Base-by-base conservation (phyloP, 2,888 invertebrate species). In the Tridacna crocea region DNA sequence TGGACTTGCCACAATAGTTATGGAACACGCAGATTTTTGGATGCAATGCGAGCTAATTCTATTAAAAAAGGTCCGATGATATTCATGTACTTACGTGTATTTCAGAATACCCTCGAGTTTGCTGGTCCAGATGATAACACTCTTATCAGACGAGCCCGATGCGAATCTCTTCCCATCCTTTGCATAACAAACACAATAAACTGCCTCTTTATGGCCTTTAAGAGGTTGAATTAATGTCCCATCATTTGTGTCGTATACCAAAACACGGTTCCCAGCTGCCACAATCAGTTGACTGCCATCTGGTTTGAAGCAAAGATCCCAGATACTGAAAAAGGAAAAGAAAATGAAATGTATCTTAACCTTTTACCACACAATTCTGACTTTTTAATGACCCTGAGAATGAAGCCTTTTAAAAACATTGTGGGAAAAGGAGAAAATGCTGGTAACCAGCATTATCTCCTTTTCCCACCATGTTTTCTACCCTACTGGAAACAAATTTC, bases 71-170 rank as follows among this genome's bases (percentile, higher is more conserved):
- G 3, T 36, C 8, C 8, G 3, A 2, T 36, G 36, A 36, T 36
- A 36, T 61, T 10, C 26, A 47, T 26, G 12, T 51, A 95, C 96
- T 96, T 95, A 98, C 98, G 97, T 97, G 95, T 99, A 99, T 95
- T 99, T 99, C 4, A 99, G 95, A 87, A 99, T 96, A 27, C 99
- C 99, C 95, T 99, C 99, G 91, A 99, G 96, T 95, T 98, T 98
- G 51, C 97, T 97, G 0, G 98, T 98, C 99, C 99, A 99, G 88
- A 99, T 97, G 85, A 99, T 99, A 70, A 99, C 99, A 94, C 97
- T 97, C 95, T 99, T 99, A 94, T 99, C 99, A 3, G 98, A 97
- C 91, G 98, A 97, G 0, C 99, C 99, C 48, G 98, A 98, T 0
- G 99, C 99, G 96, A 99, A 99, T 91, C 98, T 96, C 93, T 98